These are phyloP conservation scores for Panorpa germanica DNA, from an alignment of 2,888 invertebrate species.

Conservation along the genomic window DNA sequence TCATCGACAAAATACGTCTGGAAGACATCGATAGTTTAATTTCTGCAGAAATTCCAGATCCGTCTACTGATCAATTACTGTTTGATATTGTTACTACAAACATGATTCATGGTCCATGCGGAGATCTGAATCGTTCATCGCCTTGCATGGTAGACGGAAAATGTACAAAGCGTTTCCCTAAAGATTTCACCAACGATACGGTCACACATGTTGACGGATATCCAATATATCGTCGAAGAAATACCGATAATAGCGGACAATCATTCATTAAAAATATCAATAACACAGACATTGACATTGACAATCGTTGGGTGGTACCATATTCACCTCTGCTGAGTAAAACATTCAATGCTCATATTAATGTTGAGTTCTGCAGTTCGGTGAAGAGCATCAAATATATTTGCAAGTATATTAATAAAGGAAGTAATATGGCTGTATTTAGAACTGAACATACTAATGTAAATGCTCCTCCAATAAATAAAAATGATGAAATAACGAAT, in stretches of 20 bases:
- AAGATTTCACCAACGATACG: conserved; percentile 13
- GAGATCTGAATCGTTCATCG: conserved; percentile 12
- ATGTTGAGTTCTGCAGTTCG: conserved; percentile 16
- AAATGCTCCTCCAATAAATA: conserved; percentile 13
- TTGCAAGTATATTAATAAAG: conserved; percentile 12
- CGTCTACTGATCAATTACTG: too few species aligned
- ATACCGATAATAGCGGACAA: too few species aligned
- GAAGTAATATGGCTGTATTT: conserved; percentile 14
- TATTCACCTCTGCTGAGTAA: too few species aligned
- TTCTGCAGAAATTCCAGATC: too few species aligned
- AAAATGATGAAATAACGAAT: conserved; percentile 14
- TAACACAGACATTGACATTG: too few species aligned
- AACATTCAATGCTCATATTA: conserved; percentile 18
- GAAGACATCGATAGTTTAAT: too few species aligned
- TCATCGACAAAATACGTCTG: too few species aligned
- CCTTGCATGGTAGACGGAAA: conserved; percentile 16
- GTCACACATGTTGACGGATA: conserved; percentile 15
- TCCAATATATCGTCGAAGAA: conserved; percentile 15
- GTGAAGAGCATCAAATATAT: conserved; percentile 20
- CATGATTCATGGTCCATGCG: too few species aligned
- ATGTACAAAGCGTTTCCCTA: conserved; percentile 14
- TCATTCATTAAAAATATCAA: too few species aligned
- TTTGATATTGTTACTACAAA: too few species aligned
- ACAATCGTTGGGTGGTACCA: too few species aligned
- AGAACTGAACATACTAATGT: conserved; percentile 11